Evolutionary conservation across 1,140 invertebrate species (phyloP).

Genomic region (Atopsyche davidsoni): DNA sequence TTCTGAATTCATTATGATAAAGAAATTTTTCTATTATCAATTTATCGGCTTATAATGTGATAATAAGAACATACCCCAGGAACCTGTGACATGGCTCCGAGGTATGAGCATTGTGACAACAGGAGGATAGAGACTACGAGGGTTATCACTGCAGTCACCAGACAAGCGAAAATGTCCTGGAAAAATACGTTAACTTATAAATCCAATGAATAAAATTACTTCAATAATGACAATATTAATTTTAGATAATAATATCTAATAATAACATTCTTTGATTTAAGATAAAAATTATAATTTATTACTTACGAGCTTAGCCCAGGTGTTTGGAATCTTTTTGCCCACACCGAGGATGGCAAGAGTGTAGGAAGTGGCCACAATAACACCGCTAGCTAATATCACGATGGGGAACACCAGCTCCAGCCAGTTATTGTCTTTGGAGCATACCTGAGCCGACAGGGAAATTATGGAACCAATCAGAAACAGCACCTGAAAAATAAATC

Average conservation of each 20-base stretch:
- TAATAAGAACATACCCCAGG: constrained; percentile 14
- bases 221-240: too few species aligned
- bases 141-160: constrained; percentile 15
- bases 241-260: constrained; percentile 4
- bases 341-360: constrained; percentile 19
- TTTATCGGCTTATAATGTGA: not conserved
- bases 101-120: constrained; percentile 17
- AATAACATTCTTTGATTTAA: too few species aligned
- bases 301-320: constrained; percentile 25
- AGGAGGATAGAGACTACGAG: constrained; percentile 24
- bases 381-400: constrained; percentile 16
- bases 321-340: constrained; percentile 17
- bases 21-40: not conserved
- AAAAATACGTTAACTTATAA: constrained; percentile 7
- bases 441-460: constrained; percentile 17
- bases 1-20: not conserved
- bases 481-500: constrained; percentile 20
- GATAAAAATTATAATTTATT: constrained; percentile 1
- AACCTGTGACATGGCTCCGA: constrained; percentile 3
- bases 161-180: constrained; percentile 21
- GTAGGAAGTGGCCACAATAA: constrained; percentile 18
- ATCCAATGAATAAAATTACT: not conserved
- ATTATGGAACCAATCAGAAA: constrained; percentile 24
- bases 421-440: constrained; percentile 15
- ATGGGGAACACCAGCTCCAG: constrained; percentile 19